These are phyloP conservation scores for Climacteris rufus DNA, from an alignment of 2,113 vertebrate genomes.

Conservation along the genomic window DNA sequence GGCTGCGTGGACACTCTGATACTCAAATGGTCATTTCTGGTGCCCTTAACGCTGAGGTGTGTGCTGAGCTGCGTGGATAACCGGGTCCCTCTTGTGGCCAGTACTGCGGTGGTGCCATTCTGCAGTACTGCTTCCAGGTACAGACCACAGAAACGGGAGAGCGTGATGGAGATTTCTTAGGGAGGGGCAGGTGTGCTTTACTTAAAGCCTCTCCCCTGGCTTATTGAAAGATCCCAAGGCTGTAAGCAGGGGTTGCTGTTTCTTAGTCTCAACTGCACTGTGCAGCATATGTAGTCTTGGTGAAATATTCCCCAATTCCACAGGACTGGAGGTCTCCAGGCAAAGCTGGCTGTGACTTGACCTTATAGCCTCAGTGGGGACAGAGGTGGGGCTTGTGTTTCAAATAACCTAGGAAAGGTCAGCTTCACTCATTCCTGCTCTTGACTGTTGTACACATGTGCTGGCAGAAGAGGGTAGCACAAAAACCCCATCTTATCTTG, in stretches of 20 bases:
- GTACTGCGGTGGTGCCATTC: background rate
- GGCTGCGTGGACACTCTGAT: background rate
- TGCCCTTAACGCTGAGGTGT: background rate
- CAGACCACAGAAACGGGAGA: background rate
- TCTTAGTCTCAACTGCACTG: background rate
- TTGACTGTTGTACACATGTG: accelerated
- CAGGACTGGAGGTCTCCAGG: background rate
- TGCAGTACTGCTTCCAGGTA: accelerated
- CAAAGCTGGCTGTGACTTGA: background rate
- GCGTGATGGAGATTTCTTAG: background rate
- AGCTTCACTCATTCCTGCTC: background rate
- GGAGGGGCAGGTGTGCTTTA: background rate
- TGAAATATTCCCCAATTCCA: background rate
- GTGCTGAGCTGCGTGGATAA: background rate
- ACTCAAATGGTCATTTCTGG: background rate
- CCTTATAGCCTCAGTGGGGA: background rate
- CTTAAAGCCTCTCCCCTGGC: background rate
- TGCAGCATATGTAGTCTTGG: background rate
- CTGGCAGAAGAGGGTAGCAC: background rate
- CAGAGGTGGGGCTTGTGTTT: background rate
- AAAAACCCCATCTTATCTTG: background rate
- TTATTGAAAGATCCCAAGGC: background rate
- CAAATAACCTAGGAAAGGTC: background rate
- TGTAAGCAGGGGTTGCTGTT: background rate
- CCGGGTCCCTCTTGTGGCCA: constrained; percentile 32